Evolutionary conservation across 2,113 vertebrate genomes (phyloP).

Genomic region (Garra rufa): DNA sequence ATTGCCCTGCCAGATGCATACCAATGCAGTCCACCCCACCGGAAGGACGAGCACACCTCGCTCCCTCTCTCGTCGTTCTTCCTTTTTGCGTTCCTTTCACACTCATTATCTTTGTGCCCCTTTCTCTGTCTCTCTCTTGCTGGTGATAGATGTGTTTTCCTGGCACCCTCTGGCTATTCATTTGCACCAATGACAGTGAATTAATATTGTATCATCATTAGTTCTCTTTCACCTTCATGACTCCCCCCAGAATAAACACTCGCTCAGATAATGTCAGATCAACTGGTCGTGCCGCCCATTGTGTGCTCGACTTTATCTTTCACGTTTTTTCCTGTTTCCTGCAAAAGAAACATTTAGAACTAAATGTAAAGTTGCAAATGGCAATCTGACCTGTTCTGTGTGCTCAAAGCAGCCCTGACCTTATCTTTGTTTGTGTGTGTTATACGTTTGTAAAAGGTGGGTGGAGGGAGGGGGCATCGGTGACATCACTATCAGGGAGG

Average conservation of each 20-base stretch:
- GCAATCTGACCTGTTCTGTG: constrained; percentile 47
- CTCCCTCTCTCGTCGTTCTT: constrained; percentile 60
- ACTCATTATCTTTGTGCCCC: background rate
- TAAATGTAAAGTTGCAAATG: constrained; percentile 39
- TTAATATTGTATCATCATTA: constrained; percentile 51
- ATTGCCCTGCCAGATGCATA: constrained; percentile 77
- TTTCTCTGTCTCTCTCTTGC: constrained; percentile 10
- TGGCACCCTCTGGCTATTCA: constrained; percentile 31
- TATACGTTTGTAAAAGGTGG: constrained; percentile 49
- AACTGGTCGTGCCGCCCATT: background rate
- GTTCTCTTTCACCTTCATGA: constrained; percentile 38
- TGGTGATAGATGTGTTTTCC: constrained; percentile 48
- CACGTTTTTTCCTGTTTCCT: constrained; percentile 49
- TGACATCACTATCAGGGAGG: constrained; percentile 76
- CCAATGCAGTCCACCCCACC: constrained; percentile 69
- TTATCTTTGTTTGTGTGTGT: constrained; percentile 52
- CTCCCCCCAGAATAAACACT: constrained; percentile 47
- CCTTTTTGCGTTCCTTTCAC: constrained; percentile 48
- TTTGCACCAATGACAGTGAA: constrained; percentile 33
- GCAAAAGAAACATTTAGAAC: constrained; percentile 50
- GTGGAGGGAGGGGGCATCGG: constrained; percentile 56
- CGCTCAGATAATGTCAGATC: constrained; percentile 23
- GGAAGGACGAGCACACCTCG: constrained; percentile 79
- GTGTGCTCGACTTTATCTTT: constrained; percentile 35
- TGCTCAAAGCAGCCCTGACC: constrained; percentile 52